Percentiles rank a stretch among this genome's conserved stretches.
These are phyloP conservation scores for Itoplectis maculator DNA, from an alignment of 2,888 invertebrate genomes.

Conservation along the genomic window DNA sequence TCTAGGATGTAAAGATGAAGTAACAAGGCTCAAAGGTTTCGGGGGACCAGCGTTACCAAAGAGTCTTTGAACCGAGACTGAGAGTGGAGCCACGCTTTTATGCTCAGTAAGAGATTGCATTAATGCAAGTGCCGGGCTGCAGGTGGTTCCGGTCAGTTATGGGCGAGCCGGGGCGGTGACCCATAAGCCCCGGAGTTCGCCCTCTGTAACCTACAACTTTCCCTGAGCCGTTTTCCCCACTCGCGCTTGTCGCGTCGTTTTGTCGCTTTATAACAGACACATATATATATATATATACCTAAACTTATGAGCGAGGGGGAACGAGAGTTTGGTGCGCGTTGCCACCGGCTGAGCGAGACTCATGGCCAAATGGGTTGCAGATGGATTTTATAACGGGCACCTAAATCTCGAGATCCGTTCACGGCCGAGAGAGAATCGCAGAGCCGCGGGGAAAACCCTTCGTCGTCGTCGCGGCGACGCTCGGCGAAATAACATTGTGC, in stretches of 20 bases:
- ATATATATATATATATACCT: not conserved
- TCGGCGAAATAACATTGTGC: slow-evolving; percentile 56
- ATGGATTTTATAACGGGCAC: slow-evolving; percentile 63
- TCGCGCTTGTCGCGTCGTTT: not conserved
- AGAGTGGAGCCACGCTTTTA: not conserved
- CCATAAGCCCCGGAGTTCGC: slow-evolving; percentile 3
- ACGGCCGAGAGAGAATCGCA: slow-evolving; percentile 20
- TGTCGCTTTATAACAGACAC: not conserved
- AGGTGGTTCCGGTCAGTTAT: slow-evolving; percentile 23
- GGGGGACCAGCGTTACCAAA: not conserved
- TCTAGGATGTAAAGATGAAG: not conserved
- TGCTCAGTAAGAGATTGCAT: slow-evolving; percentile 2
- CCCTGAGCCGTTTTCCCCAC: not conserved
- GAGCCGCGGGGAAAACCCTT: slow-evolving; percentile 28
- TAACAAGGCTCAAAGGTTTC: not conserved
- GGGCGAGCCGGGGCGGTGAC: not conserved
- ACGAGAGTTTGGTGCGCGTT: slow-evolving; percentile 33
- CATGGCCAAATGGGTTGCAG: slow-evolving; percentile 52
- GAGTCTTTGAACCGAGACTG: slow-evolving; percentile 5
- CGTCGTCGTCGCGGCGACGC: slow-evolving; percentile 8
- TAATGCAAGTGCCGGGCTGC: not conserved
- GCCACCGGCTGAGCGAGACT: slow-evolving; percentile 11
- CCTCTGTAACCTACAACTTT: slow-evolving; percentile 9
- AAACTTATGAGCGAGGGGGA: slow-evolving; percentile 17
- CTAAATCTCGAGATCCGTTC: slow-evolving; percentile 39